phyloP scores from a whole-genome alignment of 1,140 invertebrate species.

The Yoshiicerus persimilis region DNA sequence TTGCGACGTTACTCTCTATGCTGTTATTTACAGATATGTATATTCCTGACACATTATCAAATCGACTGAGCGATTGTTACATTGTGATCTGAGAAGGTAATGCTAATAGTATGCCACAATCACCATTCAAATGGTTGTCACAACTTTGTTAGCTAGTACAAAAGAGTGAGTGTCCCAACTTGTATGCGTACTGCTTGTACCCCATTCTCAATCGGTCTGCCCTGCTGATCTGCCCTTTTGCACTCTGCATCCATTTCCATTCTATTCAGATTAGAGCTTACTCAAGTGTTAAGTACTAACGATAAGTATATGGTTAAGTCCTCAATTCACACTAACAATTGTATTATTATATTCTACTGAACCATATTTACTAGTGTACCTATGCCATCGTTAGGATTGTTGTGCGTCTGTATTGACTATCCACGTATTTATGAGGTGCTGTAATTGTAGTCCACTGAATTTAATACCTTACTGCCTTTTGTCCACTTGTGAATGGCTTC shows the following conservation, averaged over 20 bases:
- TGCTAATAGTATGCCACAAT: conserved; percentile 34
- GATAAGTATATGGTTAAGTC: neutral
- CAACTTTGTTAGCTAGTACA: conserved; percentile 36
- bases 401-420: neutral
- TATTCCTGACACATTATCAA: neutral
- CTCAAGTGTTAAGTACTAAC: neutral
- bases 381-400: too few species aligned
- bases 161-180: neutral
- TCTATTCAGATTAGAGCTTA: neutral
- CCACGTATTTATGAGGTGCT: neutral
- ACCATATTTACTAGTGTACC: neutral
- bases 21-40: neutral
- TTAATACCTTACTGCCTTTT: neutral
- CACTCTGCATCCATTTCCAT: neutral
- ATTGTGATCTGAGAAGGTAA: neutral
- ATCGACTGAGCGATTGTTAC: neutral
- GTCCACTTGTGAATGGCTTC: neutral
- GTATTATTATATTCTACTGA: neutral
- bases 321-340: neutral
- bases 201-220: too few species aligned
- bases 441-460: neutral
- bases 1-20: neutral
- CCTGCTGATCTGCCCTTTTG: neutral
- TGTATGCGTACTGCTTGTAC: neutral
- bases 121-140: conserved; percentile 31